These are phyloP conservation scores for Natator depressus DNA, from an alignment of 2,113 vertebrate species.

Conservation along the genomic window DNA sequence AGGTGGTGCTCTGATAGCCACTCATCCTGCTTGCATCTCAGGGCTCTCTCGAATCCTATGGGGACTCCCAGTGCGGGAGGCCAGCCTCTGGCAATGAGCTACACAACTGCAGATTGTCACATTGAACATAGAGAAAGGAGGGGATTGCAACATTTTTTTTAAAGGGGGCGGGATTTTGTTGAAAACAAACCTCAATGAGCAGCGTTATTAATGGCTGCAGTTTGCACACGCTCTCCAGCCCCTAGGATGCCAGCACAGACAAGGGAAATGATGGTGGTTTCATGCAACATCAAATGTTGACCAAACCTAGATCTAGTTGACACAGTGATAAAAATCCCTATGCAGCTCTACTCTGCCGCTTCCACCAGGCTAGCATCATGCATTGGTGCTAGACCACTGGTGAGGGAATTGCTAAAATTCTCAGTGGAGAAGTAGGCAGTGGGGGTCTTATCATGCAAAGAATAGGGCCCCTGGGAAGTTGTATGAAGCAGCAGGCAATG, in stretches of 20 bases:
- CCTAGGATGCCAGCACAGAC: background rate
- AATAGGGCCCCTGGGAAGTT: background rate
- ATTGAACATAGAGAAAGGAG: background rate
- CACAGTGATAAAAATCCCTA: background rate
- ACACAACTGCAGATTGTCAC: background rate
- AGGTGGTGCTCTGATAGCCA: background rate
- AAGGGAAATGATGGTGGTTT: background rate
- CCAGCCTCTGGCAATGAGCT: background rate
- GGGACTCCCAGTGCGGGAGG: background rate
- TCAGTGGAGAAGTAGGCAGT: rapidly evolving
- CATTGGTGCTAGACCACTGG: background rate
- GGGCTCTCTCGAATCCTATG: background rate
- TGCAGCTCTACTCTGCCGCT: background rate
- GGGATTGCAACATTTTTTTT: background rate
- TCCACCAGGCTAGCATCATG: rapidly evolving
- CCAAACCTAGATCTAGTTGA: background rate
- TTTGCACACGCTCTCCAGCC: background rate
- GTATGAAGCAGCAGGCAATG: rapidly evolving
- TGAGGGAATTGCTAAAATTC: background rate
- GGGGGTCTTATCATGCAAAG: background rate
- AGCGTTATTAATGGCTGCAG: rapidly evolving
- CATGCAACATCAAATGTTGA: background rate
- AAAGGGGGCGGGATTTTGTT: background rate
- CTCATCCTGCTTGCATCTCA: background rate
- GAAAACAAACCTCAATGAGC: no score